Base-by-base conservation (phyloP, 1,140 invertebrate genomes). In the Lepidurus apus region DNA sequence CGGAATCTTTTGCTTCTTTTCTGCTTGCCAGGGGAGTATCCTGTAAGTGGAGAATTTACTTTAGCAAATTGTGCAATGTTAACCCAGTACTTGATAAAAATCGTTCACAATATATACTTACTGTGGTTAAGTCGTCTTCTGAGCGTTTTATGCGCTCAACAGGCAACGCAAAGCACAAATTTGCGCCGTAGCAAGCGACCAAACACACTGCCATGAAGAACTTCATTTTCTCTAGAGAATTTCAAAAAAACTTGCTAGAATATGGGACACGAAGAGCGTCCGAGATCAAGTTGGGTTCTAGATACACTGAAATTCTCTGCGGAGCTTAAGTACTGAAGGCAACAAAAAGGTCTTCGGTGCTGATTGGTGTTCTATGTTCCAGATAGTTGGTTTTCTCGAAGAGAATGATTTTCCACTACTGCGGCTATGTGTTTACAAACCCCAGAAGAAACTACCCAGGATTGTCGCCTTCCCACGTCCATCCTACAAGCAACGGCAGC, bases 1-100 rank as follows among this genome's bases (percentile, higher is more conserved):
- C 73, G 17, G 78, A 75, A 44, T 73, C 42, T 44, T 79, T 79
- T 42, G 78, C 78, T 75, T 79, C 78, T 42, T 79, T 79, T 7
- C 17, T 17, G 53, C 17, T 65, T 10, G 53, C 53, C 21, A n/a
- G 5, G 3, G 53, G 9, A n/a, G 21, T 7, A n/a, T 65, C 53
- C 53, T 65, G 8, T 13, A 65, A 65, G 21, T 1, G 17, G 6
- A 17, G 13, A 65, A 21, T 13, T 65, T 65, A 21, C 13, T 17
- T 7, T 17, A 65, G 6, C 1, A 21, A 65, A 17, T 2, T n/a
- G 6, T n/a, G 17, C 45, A 1, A 21, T 65, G 21, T 13, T 65
- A 9, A n/a, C 1, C 17, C 3, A 21, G 7, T 7, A 65, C 21
- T 65, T 47, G 17, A 47, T 47, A 11, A 47, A 10, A 47, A 47